Evolutionary conservation across 2,113 vertebrate genomes (phyloP).

Genomic region (Gambusia affinis): DNA sequence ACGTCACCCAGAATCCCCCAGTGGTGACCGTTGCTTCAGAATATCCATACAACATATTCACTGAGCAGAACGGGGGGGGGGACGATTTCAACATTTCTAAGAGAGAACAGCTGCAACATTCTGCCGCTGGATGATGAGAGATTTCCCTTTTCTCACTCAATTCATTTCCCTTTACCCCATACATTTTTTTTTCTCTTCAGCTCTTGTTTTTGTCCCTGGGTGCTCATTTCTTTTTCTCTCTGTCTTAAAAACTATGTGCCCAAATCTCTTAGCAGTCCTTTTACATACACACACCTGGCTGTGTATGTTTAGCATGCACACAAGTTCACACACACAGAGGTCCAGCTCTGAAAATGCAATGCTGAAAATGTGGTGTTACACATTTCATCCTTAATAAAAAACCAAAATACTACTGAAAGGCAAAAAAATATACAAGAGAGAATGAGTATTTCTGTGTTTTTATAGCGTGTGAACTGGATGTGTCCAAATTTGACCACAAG

Average conservation of each 20-base stretch:
- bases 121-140: conserved; percentile 50
- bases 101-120: conserved; percentile 66
- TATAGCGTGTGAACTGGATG: neutral
- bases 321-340: conserved; percentile 43
- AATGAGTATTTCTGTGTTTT: neutral
- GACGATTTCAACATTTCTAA: conserved; percentile 62
- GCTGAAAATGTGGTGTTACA: conserved; percentile 46
- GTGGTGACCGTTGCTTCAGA: conserved; percentile 63
- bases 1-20: conserved; percentile 69
- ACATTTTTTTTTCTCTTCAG: neutral
- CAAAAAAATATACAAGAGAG: conserved; percentile 13
- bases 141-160: conserved; percentile 37
- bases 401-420: neutral
- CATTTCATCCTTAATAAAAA: conserved; percentile 14
- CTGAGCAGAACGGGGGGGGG: conserved; percentile 44
- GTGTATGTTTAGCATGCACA: neutral
- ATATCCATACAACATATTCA: conserved; percentile 38
- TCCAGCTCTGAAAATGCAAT: conserved; percentile 36
- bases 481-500: conserved; percentile 23
- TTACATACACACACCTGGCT: conserved; percentile 2
- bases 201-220: neutral
- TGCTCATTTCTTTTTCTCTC: conserved; percentile 1
- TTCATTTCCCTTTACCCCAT: conserved; percentile 3
- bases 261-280: neutral
- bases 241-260: neutral